These are phyloP conservation scores for Drosophila arawakana DNA, from an alignment of 1,140 invertebrate species.

Conservation along the genomic window DNA sequence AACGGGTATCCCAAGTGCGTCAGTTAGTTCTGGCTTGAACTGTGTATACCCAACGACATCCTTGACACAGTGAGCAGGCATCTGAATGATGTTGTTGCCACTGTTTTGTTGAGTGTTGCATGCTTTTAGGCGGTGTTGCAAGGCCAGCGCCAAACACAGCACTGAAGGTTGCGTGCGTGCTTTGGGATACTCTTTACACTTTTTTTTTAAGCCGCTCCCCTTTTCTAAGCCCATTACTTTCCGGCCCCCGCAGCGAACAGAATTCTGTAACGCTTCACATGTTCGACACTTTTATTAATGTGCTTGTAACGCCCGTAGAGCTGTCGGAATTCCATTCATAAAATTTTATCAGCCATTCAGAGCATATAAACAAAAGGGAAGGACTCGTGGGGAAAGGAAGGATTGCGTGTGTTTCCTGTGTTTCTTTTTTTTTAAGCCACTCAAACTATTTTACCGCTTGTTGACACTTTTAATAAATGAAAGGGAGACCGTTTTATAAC, in stretches of 20 bases:
- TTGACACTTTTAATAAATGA: conserved; percentile 72
- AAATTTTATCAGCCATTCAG: conserved; percentile 54
- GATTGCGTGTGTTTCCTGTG: conserved; percentile 38
- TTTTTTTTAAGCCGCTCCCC: not conserved
- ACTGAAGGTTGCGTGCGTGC: conserved; percentile 68
- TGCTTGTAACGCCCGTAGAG: conserved; percentile 68
- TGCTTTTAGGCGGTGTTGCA: conserved; percentile 67
- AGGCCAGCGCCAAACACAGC: conserved; percentile 54
- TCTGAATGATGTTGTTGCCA: conserved; percentile 28
- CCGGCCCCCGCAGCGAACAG: too few relatives aligned
- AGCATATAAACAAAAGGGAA: not conserved
- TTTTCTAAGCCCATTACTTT: not conserved
- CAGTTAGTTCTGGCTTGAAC: not conserved
- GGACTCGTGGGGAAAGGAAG: not conserved
- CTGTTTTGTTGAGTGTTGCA: conserved; percentile 47
- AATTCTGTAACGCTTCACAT: conserved; percentile 32
- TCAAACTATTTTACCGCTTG: conserved; percentile 44
- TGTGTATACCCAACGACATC: conserved; percentile 42
- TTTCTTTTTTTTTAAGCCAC: conserved; percentile 23
- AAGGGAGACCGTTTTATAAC: conserved; percentile 33
- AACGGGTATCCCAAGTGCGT: too few relatives aligned
- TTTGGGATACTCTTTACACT: conserved; percentile 11
- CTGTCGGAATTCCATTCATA: conserved; percentile 79
- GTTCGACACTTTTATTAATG: conserved; percentile 82
- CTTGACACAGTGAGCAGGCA: conserved; percentile 70